These are phyloP conservation scores for Poecilus cupreus DNA, from an alignment of 2,888 invertebrate genomes.

Conservation along the genomic window DNA sequence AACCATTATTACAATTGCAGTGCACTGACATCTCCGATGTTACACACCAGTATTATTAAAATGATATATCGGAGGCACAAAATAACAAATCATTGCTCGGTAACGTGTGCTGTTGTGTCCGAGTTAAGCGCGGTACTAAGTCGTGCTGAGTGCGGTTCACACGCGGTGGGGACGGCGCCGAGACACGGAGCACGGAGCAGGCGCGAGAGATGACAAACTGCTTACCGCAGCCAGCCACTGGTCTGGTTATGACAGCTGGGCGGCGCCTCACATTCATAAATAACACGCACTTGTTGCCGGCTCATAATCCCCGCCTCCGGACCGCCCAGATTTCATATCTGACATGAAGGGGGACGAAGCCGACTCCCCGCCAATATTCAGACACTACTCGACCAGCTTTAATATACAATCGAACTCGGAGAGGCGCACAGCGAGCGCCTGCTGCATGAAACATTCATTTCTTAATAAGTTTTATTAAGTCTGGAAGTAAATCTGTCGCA, in stretches of 20 bases:
- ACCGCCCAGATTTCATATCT: slow-evolving; percentile 68
- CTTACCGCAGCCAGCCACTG: slow-evolving; percentile 77
- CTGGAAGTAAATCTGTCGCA: not conserved
- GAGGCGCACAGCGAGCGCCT: not conserved
- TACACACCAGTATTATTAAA: slow-evolving; percentile 7
- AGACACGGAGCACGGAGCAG: slow-evolving; percentile 66
- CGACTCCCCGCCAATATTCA: slow-evolving; percentile 25
- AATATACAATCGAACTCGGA: not conserved
- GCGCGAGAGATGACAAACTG: slow-evolving; percentile 72
- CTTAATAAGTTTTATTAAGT: not conserved
- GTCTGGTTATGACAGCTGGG: slow-evolving; percentile 82
- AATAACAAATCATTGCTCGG: slow-evolving; percentile 2
- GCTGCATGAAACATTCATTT: not conserved
- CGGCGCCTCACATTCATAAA: slow-evolving; percentile 81
- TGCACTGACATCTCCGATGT: not conserved
- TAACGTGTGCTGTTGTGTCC: slow-evolving; percentile 1
- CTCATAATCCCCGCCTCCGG: slow-evolving; percentile 78
- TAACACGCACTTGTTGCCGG: slow-evolving; percentile 80
- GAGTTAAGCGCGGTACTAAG: slow-evolving; percentile 24
- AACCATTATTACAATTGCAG: not conserved
- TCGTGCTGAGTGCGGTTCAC: slow-evolving; percentile 6
- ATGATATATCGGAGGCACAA: slow-evolving; percentile 17
- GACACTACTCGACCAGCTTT: not conserved
- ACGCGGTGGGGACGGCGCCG: slow-evolving; percentile 16
- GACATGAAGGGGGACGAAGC: slow-evolving; percentile 46